These are phyloP conservation scores for Nudaria mundana DNA, from an alignment of 2,888 invertebrate genomes.

Conservation along the genomic window DNA sequence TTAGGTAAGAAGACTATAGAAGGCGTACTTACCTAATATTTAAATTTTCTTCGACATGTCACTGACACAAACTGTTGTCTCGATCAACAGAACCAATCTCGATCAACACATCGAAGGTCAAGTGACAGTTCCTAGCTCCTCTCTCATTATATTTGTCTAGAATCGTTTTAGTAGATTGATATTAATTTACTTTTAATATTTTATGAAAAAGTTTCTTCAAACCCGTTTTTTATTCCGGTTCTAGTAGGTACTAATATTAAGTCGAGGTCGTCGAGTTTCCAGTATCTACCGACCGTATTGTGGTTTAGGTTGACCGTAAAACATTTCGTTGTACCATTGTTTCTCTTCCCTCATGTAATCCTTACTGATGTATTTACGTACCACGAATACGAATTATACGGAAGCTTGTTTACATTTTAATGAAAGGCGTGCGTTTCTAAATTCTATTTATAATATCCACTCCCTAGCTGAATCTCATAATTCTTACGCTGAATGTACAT, in stretches of 20 bases:
- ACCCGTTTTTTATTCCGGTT: slow-evolving; percentile 29
- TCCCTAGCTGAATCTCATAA: slow-evolving; percentile 36
- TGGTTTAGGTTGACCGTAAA: slow-evolving; percentile 58
- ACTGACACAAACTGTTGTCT: too few species aligned
- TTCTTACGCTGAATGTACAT: slow-evolving; percentile 33
- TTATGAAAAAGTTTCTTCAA: too few species aligned
- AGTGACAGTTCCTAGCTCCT: too few species aligned
- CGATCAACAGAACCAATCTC: too few species aligned
- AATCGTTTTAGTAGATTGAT: too few species aligned
- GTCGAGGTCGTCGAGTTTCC: slow-evolving; percentile 37
- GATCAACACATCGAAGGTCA: too few species aligned
- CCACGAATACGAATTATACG: slow-evolving; percentile 61
- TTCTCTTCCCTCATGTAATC: slow-evolving; percentile 38
- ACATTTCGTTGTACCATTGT: slow-evolving; percentile 39
- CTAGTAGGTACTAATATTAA: slow-evolving; percentile 39
- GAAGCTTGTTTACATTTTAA: slow-evolving; percentile 70
- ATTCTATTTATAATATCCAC: slow-evolving; percentile 53
- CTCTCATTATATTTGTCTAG: too few species aligned
- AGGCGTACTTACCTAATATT: too few species aligned
- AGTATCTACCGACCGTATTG: slow-evolving; percentile 53
- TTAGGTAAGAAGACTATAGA: too few species aligned
- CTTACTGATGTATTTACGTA: slow-evolving; percentile 55
- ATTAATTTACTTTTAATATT: too few species aligned
- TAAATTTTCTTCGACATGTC: too few species aligned
- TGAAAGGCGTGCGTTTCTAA: slow-evolving; percentile 57